These are phyloP conservation scores for Prenolepis imparis DNA, from an alignment of 2,888 invertebrate genomes.

Conservation along the genomic window DNA sequence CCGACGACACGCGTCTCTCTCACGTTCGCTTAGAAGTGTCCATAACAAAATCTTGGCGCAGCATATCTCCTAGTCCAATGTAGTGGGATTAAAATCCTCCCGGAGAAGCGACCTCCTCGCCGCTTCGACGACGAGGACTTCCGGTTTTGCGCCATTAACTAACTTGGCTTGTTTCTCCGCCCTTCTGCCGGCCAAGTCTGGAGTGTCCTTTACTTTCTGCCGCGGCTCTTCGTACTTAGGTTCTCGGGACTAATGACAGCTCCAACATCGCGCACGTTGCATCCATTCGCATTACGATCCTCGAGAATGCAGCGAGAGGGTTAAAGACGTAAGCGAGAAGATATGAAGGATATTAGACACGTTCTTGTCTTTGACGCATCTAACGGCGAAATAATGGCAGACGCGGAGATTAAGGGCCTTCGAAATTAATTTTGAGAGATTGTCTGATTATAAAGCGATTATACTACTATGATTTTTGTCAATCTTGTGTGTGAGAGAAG, in stretches of 20 bases:
- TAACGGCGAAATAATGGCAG: slow-evolving; percentile 32
- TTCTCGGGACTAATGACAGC: slow-evolving; percentile 60
- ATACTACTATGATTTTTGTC: neutral
- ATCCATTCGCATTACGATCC: slow-evolving; percentile 38
- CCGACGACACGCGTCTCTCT: slow-evolving; percentile 22
- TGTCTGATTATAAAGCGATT: neutral
- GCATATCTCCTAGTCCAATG: slow-evolving; percentile 21
- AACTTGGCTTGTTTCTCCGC: slow-evolving; percentile 62
- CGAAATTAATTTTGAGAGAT: neutral
- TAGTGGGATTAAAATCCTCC: slow-evolving; percentile 67
- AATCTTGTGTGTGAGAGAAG: neutral
- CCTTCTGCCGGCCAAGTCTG: slow-evolving; percentile 59
- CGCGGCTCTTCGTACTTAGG: slow-evolving; percentile 40
- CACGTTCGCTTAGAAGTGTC: slow-evolving; percentile 52
- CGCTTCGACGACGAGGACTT: slow-evolving; percentile 39
- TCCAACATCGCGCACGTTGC: slow-evolving; percentile 22
- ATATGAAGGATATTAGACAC: slow-evolving; percentile 33
- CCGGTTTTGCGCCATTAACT: slow-evolving; percentile 71
- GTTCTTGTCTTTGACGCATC: slow-evolving; percentile 31
- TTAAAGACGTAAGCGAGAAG: slow-evolving; percentile 24
- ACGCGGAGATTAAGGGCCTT: neutral
- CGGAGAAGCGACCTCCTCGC: neutral
- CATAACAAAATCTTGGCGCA: slow-evolving; percentile 61
- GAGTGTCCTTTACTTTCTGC: slow-evolving; percentile 57
- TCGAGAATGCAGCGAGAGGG: slow-evolving; percentile 30